phyloP scores from a whole-genome alignment of 2,888 invertebrate genomes.

The Eupithecia inturbata region DNA sequence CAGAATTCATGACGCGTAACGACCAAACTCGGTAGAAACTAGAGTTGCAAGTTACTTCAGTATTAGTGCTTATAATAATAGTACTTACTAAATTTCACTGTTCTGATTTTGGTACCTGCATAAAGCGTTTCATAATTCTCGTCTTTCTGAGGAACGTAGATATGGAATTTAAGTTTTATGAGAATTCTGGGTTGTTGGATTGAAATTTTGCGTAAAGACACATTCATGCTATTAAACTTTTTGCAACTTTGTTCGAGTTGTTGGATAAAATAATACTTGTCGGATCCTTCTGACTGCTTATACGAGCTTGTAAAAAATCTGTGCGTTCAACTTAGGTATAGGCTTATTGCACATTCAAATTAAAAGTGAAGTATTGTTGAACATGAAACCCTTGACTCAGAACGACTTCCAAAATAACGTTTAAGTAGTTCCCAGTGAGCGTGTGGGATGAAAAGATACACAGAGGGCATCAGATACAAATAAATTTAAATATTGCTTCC shows the following conservation, averaged over 20 bases:
- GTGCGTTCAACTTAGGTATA: not conserved
- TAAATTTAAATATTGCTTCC: not conserved
- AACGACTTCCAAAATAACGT: not conserved
- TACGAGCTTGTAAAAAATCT: not conserved
- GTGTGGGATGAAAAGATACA: too few relatives aligned
- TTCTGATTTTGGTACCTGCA: conserved; percentile 25
- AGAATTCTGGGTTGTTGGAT: conserved; percentile 11
- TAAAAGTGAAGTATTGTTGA: not conserved
- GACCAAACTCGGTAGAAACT: conserved; percentile 28
- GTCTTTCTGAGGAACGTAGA: conserved; percentile 25
- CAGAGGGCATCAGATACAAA: not conserved
- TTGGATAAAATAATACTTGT: not conserved
- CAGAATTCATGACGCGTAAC: conserved; percentile 26
- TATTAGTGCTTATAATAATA: conserved; percentile 26
- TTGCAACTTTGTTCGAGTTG: conserved; percentile 8
- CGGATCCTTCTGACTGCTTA: not conserved
- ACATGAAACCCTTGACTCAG: not conserved
- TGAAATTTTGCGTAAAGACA: conserved; percentile 16
- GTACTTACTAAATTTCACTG: conserved; percentile 20
- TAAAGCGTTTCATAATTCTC: conserved; percentile 20
- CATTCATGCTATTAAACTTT: conserved; percentile 9
- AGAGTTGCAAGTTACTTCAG: conserved; percentile 25
- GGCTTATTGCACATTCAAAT: not conserved
- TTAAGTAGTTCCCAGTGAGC: not conserved
- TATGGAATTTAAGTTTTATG: conserved; percentile 34